Conservation (phyloP, 2,113 vertebrate genomes). For the Spheniscus mendiculus region DNA sequence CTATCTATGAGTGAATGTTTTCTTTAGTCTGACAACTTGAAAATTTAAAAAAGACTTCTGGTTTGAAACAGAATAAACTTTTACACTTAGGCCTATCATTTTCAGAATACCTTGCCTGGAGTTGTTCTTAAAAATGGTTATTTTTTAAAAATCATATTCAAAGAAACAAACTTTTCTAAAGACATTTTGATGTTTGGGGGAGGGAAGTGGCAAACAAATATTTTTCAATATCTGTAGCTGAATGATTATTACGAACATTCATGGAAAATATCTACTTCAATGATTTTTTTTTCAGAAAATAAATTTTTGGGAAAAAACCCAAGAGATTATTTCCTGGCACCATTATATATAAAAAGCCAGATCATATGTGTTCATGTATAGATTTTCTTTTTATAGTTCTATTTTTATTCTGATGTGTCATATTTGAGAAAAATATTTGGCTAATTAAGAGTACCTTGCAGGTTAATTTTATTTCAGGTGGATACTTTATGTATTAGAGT, state of each 20-base stretch:
- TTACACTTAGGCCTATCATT: not conserved
- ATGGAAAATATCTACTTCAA: not conserved
- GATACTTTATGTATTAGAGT: not conserved
- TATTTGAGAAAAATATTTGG: not conserved
- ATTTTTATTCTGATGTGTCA: not conserved
- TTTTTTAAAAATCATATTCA: not conserved
- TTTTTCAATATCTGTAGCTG: not conserved
- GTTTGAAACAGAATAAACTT: not conserved
- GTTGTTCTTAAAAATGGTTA: not conserved
- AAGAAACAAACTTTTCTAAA: not conserved
- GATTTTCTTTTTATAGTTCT: not conserved
- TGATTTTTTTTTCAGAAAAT: not conserved
- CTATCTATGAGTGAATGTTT: not conserved
- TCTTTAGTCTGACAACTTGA: not conserved
- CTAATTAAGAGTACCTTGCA: not conserved
- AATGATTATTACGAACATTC: not conserved
- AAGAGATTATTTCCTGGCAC: not conserved
- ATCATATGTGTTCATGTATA: not conserved
- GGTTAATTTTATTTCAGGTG: not conserved
- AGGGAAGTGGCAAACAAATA: not conserved
- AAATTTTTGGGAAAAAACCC: not conserved
- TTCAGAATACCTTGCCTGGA: not conserved
- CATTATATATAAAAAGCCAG: not conserved
- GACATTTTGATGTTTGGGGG: not conserved
- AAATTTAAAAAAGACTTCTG: not conserved